phyloP scores from a whole-genome alignment of 2,888 invertebrate species.

The Hypolimnas misippus region DNA sequence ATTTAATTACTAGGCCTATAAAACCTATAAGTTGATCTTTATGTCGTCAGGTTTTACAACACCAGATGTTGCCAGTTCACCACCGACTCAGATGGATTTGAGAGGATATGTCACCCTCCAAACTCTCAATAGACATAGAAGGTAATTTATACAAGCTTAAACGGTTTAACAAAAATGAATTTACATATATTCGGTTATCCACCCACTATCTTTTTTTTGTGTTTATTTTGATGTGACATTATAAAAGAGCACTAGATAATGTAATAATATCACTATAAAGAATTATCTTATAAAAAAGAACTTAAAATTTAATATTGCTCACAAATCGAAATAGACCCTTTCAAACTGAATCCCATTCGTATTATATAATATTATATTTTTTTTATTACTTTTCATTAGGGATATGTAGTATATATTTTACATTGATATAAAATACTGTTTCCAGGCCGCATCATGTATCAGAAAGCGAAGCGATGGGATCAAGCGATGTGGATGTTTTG shows the following conservation, averaged over 20 bases:
- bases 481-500: slow-evolving; percentile 84
- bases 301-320: no score
- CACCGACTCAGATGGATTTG: slow-evolving; percentile 89
- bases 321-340: no score
- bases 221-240: no score
- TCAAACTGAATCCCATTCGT: no score
- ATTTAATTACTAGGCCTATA: no score
- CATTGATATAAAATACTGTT: not conserved
- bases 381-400: not conserved
- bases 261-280: no score
- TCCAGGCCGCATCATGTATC: slow-evolving; percentile 84
- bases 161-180: no score
- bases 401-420: not conserved
- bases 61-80: slow-evolving; percentile 81
- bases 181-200: no score
- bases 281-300: no score
- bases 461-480: slow-evolving; percentile 85
- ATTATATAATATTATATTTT: slow-evolving; percentile 2
- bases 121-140: slow-evolving; percentile 86
- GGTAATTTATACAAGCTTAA: slow-evolving; percentile 43
- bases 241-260: no score
- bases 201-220: no score
- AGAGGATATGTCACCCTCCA: slow-evolving; percentile 90
- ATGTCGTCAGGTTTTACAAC: slow-evolving; percentile 71
- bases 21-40: not conserved